A percentile compares a stretch with the other conserved stretches of the same genome.
phyloP scores from a whole-genome alignment of 2,888 invertebrate species.

The Elegia similella region DNA sequence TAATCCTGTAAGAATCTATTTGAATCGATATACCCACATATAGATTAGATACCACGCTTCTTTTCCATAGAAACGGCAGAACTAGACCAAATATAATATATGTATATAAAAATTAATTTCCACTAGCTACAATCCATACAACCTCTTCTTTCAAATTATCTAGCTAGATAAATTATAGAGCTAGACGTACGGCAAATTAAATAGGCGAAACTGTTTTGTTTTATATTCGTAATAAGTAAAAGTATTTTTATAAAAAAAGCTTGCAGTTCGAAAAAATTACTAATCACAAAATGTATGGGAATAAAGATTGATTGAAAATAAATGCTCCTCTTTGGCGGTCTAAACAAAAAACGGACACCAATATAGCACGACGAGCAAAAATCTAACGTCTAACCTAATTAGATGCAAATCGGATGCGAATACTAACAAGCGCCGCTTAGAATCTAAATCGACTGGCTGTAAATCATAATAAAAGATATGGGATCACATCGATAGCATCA shows the following conservation, averaged over 20 bases:
- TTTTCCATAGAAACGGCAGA: too few species aligned
- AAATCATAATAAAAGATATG: constrained; percentile 57
- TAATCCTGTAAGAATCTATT: too few species aligned
- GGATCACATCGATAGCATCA: constrained; percentile 63
- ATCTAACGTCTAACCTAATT: constrained; percentile 56
- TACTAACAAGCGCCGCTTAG: constrained; percentile 69
- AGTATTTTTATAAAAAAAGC: not conserved
- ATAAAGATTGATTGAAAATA: not conserved
- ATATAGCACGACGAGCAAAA: constrained; percentile 52
- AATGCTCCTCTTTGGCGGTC: constrained; percentile 14
- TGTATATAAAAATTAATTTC: too few species aligned
- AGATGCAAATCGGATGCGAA: constrained; percentile 72
- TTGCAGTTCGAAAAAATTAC: not conserved
- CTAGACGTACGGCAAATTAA: not conserved
- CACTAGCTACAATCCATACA: too few species aligned
- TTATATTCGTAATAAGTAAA: not conserved
- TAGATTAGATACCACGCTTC: too few species aligned
- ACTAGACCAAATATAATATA: too few species aligned
- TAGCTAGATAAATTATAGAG: not conserved
- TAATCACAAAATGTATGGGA: not conserved
- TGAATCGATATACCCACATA: too few species aligned
- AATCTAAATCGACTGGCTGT: constrained; percentile 48
- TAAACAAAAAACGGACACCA: constrained; percentile 38
- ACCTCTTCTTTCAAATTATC: too few species aligned
- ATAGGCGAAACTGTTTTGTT: not conserved